phyloP scores from a whole-genome alignment of 2,113 vertebrate species.

The Ochotona curzoniae region DNA sequence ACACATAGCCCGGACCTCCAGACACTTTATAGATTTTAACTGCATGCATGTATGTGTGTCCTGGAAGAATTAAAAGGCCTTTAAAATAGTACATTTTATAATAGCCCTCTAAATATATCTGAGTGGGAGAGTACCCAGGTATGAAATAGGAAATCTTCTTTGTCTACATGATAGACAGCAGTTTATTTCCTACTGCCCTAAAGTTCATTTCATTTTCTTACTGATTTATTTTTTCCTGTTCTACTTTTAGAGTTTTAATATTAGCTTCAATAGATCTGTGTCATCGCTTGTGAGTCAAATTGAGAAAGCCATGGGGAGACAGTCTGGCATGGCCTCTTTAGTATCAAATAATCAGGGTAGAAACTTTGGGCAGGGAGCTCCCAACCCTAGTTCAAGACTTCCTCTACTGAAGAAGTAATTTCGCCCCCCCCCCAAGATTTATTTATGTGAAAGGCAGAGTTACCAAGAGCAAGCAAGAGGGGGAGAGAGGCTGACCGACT shows the following conservation, averaged over 20 bases:
- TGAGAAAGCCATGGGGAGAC: conserved; percentile 28
- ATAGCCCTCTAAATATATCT: neutral
- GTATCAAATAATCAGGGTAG: neutral
- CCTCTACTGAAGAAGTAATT: neutral
- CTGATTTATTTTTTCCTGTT: neutral
- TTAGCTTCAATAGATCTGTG: neutral
- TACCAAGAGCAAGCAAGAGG: no score
- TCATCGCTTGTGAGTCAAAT: neutral
- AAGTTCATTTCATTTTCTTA: neutral
- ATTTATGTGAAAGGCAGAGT: no score
- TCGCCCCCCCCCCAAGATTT: no score
- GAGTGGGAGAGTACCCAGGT: neutral
- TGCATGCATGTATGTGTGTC: conserved; percentile 40
- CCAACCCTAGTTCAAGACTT: neutral
- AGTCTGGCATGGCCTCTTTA: neutral
- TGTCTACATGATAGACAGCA: neutral
- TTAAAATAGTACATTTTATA: conserved; percentile 39
- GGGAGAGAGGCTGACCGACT: no score
- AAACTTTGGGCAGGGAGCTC: neutral
- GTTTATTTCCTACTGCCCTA: conserved; percentile 24
- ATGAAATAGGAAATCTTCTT: conserved; percentile 44
- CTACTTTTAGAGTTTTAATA: neutral
- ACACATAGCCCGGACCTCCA: neutral
- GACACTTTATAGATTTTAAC: conserved; percentile 20
- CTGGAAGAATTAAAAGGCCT: neutral